Evolutionary conservation across 2,888 invertebrate genomes (phyloP).

Genomic region (Lysandra bellargus): DNA sequence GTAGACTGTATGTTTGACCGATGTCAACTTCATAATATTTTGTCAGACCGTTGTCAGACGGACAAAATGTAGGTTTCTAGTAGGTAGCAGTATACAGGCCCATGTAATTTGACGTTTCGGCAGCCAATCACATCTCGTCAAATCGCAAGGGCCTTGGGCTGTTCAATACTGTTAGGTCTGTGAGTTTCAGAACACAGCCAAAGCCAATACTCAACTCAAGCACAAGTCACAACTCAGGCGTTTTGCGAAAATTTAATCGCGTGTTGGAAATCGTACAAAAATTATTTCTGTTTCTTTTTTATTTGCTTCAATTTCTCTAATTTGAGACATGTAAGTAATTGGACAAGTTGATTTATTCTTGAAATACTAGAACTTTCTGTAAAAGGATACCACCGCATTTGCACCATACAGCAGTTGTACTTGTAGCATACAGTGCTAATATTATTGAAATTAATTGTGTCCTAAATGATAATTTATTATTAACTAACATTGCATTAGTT

Average conservation of each 20-base stretch:
- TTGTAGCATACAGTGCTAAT: conserved; percentile 3
- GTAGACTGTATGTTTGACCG: too few relatives aligned
- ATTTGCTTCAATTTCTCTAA: conserved; percentile 23
- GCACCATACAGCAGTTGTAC: neutral
- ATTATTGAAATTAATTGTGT: neutral
- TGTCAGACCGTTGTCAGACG: too few relatives aligned
- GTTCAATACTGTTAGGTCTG: too few relatives aligned
- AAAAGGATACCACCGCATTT: neutral
- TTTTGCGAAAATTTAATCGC: conserved; percentile 6
- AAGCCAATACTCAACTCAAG: neutral
- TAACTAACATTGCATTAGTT: neutral
- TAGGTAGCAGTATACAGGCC: too few relatives aligned
- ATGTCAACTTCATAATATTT: too few relatives aligned
- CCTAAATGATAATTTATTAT: too few relatives aligned
- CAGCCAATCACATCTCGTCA: too few relatives aligned
- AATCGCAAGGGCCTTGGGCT: too few relatives aligned
- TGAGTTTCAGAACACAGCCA: neutral
- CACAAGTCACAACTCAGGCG: too few relatives aligned
- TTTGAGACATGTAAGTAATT: conserved; percentile 23
- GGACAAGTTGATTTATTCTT: neutral
- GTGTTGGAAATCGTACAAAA: neutral
- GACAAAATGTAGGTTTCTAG: too few relatives aligned
- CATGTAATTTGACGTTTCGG: too few relatives aligned
- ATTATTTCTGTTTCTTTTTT: neutral
- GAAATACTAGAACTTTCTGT: neutral